A percentile compares a stretch with the other conserved stretches of the same genome.
phyloP scores from a whole-genome alignment of 2,888 invertebrate species.

The Idaea aversata region DNA sequence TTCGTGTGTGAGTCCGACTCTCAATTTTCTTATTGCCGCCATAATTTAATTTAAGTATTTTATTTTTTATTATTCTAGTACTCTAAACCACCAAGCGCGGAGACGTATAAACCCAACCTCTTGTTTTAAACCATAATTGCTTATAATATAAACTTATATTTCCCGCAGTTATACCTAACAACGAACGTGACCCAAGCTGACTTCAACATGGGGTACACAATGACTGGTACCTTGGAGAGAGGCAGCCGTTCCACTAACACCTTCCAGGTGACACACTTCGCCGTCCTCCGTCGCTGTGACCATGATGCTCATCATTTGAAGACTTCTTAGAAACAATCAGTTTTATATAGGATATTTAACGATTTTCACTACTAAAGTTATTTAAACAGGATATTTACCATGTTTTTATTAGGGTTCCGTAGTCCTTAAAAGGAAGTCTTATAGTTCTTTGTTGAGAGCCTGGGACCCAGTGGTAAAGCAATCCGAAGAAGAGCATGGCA shows the following conservation, averaged over 20 bases:
- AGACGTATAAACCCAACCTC: too few species aligned
- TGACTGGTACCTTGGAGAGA: constrained; percentile 91
- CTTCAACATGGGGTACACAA: constrained; percentile 94
- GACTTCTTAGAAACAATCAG: constrained; percentile 43
- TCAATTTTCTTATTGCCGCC: too few species aligned
- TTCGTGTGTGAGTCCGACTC: too few species aligned
- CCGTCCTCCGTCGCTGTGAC: constrained; percentile 90
- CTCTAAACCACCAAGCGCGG: too few species aligned
- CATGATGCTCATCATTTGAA: constrained; percentile 81
- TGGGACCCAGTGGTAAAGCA: too few species aligned
- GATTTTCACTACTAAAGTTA: not conserved
- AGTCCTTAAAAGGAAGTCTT: too few species aligned
- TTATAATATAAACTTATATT: constrained; percentile 2
- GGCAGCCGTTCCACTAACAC: constrained; percentile 87
- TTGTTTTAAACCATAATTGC: too few species aligned
- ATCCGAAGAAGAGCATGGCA: too few species aligned
- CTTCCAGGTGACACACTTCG: constrained; percentile 93
- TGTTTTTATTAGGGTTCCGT: too few species aligned
- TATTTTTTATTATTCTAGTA: too few species aligned
- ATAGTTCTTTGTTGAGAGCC: too few species aligned
- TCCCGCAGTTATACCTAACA: constrained; percentile 85
- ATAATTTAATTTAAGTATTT: too few species aligned
- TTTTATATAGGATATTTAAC: not conserved
- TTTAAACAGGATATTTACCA: not conserved
- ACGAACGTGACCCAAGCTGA: constrained; percentile 92